Conservation (phyloP, 2,113 vertebrate genomes). For the Phoxinus phoxinus region DNA sequence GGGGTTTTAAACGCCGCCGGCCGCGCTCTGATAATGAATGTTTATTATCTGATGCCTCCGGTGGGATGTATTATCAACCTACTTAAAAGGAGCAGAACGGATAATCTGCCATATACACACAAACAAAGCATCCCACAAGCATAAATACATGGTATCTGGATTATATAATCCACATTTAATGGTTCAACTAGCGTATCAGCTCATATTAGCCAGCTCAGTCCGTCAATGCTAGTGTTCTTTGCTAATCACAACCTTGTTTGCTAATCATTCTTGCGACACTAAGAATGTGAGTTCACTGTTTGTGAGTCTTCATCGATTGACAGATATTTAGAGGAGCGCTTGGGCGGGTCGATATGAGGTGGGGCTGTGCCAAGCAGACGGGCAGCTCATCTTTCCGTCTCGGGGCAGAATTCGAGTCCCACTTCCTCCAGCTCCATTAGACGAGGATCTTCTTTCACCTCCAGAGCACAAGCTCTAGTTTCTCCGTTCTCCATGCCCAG, state of each 20-base stretch:
- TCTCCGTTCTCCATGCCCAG: not conserved
- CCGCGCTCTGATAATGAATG: conserved; percentile 6
- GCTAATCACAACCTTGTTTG: conserved; percentile 39
- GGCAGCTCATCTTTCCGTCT: conserved; percentile 69
- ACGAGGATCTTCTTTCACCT: conserved; percentile 45
- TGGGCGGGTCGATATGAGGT: conserved; percentile 54
- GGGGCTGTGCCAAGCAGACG: conserved; percentile 47
- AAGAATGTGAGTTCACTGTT: conserved; percentile 28
- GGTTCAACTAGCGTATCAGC: not conserved
- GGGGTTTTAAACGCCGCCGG: not conserved
- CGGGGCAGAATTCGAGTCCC: conserved; percentile 70
- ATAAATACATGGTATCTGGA: not conserved
- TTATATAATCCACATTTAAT: conserved; percentile 4
- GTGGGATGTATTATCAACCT: not conserved
- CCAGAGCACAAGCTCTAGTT: conserved; percentile 28
- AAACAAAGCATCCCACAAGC: not conserved
- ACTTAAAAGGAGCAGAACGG: conserved; percentile 21
- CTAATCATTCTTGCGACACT: conserved; percentile 40
- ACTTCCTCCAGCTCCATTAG: conserved; percentile 51
- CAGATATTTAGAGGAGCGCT: conserved; percentile 35
- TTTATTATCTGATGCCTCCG: conserved; percentile 22
- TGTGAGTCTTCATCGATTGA: conserved; percentile 25
- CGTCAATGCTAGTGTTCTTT: not conserved
- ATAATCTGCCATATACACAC: not conserved
- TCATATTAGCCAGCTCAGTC: not conserved